A percentile compares a stretch with the other conserved stretches of the same genome.
Evolutionary conservation across 2,797 vertebrate species (phyloP).

Genomic region (Carduelis carduelis): DNA sequence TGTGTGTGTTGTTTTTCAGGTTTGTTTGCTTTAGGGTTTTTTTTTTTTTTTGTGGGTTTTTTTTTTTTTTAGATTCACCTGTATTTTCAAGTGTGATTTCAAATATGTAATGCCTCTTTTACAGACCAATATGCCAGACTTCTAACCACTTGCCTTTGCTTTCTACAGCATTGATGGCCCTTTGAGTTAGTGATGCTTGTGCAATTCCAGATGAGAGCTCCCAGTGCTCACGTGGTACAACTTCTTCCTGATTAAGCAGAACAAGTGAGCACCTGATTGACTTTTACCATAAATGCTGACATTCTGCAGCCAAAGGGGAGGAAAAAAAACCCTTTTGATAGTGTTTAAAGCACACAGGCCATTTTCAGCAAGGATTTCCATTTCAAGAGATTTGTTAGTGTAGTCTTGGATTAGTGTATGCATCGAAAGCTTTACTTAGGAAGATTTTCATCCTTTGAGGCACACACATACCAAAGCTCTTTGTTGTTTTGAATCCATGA

Average conservation of each 20-base stretch:
- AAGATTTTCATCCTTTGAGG: conserved; percentile 48
- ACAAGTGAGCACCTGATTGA: conserved; percentile 75
- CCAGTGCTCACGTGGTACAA: conserved; percentile 56
- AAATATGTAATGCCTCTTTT: background rate
- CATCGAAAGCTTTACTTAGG: conserved; percentile 11
- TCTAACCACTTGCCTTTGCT: conserved; percentile 17
- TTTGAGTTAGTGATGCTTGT: conserved; percentile 68
- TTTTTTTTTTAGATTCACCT: background rate
- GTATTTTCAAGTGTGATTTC: background rate
- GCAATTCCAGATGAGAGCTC: conserved; percentile 57
- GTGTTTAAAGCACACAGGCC: conserved; percentile 49
- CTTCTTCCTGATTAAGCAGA: conserved; percentile 78
- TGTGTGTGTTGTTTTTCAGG: background rate
- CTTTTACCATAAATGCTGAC: conserved; percentile 77
- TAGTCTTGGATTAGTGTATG: conserved; percentile 33
- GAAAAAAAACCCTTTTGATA: background rate
- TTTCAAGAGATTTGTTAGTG: conserved; percentile 44
- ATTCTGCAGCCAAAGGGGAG: conserved; percentile 63
- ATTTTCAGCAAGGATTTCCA: conserved; percentile 56
- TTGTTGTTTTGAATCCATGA: conserved; percentile 13
- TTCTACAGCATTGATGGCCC: conserved; percentile 48
- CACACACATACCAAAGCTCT: background rate
- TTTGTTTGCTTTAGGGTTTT: background rate
- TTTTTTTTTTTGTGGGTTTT: no score
- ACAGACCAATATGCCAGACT: background rate